Evolutionary conservation across 2,888 invertebrate species (phyloP).

Genomic region (Drosophila neonasuta): DNA sequence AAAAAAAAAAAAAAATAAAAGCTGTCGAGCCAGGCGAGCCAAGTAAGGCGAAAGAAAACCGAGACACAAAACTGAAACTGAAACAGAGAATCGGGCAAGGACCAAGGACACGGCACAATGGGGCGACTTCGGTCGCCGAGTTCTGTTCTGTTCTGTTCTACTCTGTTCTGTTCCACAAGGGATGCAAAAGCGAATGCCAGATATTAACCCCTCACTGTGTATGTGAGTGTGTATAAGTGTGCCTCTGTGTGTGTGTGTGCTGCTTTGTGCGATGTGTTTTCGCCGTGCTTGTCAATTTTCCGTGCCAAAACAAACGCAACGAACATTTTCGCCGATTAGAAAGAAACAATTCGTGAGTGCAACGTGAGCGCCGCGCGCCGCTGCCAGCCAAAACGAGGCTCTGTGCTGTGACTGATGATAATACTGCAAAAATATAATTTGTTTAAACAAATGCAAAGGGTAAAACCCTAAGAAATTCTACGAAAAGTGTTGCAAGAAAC

Average conservation of each 20-base stretch:
- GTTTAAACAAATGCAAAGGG: constrained; percentile 13
- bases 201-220: constrained; percentile 68
- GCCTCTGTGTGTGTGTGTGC: constrained; percentile 35
- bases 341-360: constrained; percentile 78
- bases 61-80: constrained; percentile 70
- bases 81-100: constrained; percentile 60
- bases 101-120: constrained; percentile 68
- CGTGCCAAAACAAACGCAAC: constrained; percentile 80
- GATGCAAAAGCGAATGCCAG: constrained; percentile 74
- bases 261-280: constrained; percentile 64
- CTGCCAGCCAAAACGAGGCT: constrained; percentile 25
- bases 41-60: constrained; percentile 50
- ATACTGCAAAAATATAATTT: constrained; percentile 11
- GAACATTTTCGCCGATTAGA: constrained; percentile 81
- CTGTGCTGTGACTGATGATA: constrained; percentile 46
- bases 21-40: constrained; percentile 37
- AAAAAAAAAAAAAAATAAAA: constrained; percentile 52
- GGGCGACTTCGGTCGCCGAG: constrained; percentile 48
- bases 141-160: not conserved
- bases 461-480: constrained; percentile 11
- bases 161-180: constrained; percentile 57
- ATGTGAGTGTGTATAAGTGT: constrained; percentile 28
- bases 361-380: constrained; percentile 69
- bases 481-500: constrained; percentile 15
- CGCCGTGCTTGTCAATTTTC: constrained; percentile 72